Percentiles rank a stretch among this genome's conserved stretches.
These are phyloP conservation scores for Diaperis boleti DNA, from an alignment of 2,888 invertebrate species.

Conservation along the genomic window DNA sequence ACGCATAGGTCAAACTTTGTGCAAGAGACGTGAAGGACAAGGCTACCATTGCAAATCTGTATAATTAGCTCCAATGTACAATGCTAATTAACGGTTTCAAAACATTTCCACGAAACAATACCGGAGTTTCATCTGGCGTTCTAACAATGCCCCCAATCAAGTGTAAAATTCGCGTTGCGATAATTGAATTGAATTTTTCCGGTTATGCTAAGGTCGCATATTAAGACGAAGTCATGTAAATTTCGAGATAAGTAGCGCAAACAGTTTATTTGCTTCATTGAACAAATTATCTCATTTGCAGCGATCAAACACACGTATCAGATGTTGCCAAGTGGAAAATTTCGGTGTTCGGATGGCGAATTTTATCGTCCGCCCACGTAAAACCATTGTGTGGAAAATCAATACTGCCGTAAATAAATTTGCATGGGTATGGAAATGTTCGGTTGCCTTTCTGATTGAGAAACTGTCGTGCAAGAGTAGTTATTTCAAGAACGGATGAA, in stretches of 20 bases:
- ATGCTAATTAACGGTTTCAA: constrained; percentile 16
- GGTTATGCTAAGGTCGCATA: not conserved
- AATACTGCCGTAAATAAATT: constrained; percentile 35
- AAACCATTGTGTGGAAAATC: constrained; percentile 27
- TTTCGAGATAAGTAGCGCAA: constrained; percentile 21
- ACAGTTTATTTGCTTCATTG: constrained; percentile 25
- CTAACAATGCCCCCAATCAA: constrained; percentile 1
- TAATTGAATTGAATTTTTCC: not conserved
- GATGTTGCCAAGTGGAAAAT: constrained; percentile 36
- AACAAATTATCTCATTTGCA: constrained; percentile 33
- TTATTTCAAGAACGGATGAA: not conserved
- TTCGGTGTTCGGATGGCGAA: constrained; percentile 9
- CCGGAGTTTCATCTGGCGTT: not conserved
- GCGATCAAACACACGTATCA: constrained; percentile 30
- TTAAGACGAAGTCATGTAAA: constrained; percentile 11
- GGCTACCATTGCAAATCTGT: constrained; percentile 8
- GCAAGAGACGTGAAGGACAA: constrained; percentile 17
- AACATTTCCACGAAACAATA: constrained; percentile 5
- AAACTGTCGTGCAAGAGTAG: not conserved
- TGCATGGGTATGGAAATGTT: constrained; percentile 28
- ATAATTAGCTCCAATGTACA: not conserved
- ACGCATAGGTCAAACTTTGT: no score
- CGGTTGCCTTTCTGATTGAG: constrained; percentile 10
- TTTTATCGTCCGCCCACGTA: constrained; percentile 34
- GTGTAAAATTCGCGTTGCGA: constrained; percentile 1